These are phyloP conservation scores for Celastrina argiolus DNA, from an alignment of 2,888 invertebrate species.

Conservation along the genomic window DNA sequence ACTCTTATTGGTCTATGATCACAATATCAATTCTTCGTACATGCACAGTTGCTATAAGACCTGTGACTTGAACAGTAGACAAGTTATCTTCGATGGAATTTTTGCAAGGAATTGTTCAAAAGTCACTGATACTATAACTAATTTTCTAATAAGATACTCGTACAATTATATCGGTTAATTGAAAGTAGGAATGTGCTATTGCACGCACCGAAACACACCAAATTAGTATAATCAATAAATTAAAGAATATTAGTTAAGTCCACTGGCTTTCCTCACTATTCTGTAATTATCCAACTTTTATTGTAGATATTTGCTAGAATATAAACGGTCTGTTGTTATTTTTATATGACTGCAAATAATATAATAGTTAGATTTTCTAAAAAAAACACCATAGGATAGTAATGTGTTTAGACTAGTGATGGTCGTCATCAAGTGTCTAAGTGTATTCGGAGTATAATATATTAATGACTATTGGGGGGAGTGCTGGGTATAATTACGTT, in stretches of 20 bases:
- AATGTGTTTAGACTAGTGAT: conserved; percentile 41
- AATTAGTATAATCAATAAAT: conserved; percentile 58
- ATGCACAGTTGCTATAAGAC: conserved; percentile 28
- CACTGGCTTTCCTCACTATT: conserved; percentile 65
- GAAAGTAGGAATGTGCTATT: conserved; percentile 73
- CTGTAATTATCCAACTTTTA: conserved; percentile 61
- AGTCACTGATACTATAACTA: conserved; percentile 44
- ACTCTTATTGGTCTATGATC: conserved; percentile 34
- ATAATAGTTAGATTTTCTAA: conserved; percentile 71
- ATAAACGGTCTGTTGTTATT: conserved; percentile 72
- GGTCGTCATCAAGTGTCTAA: conserved; percentile 29
- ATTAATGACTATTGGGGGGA: conserved; percentile 25
- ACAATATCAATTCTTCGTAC: conserved; percentile 27
- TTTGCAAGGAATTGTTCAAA: conserved; percentile 63
- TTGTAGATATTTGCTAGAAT: conserved; percentile 71
- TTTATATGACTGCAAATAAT: conserved; percentile 74
- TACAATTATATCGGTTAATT: conserved; percentile 53
- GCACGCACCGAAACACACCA: conserved; percentile 74
- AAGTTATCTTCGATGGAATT: conserved; percentile 59
- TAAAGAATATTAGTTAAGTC: conserved; percentile 55
- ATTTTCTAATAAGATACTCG: conserved; percentile 49
- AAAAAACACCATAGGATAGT: conserved; percentile 65
- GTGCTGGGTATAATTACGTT: conserved; percentile 32
- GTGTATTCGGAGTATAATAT: conserved; percentile 10
- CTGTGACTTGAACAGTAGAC: conserved; percentile 36